Evolutionary conservation across 2,888 invertebrate genomes (phyloP).

Genomic region (Argyra leucocephala): DNA sequence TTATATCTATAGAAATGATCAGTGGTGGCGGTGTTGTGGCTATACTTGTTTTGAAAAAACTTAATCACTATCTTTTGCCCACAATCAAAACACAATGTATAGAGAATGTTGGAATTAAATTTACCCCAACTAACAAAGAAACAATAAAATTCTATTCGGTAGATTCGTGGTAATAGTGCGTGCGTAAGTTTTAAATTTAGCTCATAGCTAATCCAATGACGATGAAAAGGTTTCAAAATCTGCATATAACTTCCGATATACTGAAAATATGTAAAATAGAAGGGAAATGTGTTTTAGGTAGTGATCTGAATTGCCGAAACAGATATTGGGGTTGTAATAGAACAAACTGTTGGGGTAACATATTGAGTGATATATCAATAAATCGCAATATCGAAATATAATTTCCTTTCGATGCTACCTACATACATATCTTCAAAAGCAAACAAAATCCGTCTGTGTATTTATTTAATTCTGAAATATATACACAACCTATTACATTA

Average conservation of each 20-base stretch:
- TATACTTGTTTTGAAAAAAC: background rate
- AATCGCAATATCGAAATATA: background rate
- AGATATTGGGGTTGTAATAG: background rate
- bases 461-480: background rate
- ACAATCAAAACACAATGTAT: background rate
- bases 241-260: background rate
- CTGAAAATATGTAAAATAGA: background rate
- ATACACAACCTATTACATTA: background rate
- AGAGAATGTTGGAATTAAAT: background rate
- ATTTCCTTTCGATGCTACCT: background rate
- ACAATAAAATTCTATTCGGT: background rate
- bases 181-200: background rate
- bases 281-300: background rate
- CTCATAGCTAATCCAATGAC: too few species aligned
- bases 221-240: background rate
- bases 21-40: background rate
- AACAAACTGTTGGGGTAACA: background rate
- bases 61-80: background rate
- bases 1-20: background rate
- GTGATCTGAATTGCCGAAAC: background rate
- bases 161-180: background rate
- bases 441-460: background rate
- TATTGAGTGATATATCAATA: background rate
- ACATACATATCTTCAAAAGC: background rate
- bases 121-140: background rate